These are phyloP conservation scores for Orbicella faveolata DNA, from an alignment of 64 coral and sea anemone species.

Conservation along the genomic window DNA sequence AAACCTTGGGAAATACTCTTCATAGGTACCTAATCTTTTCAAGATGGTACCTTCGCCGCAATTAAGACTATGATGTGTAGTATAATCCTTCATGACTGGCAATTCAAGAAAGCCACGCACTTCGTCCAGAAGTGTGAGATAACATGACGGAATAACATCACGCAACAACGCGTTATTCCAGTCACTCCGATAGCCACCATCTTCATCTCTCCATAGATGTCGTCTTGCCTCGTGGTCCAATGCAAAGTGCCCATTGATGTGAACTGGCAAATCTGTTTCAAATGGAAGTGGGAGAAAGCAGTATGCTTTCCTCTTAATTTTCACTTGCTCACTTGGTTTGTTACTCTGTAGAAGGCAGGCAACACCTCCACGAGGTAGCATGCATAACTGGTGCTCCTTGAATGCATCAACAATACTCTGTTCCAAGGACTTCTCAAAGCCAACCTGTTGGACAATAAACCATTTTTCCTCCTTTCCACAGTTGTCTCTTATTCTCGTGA, in stretches of 20 bases:
- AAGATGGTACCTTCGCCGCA: background rate
- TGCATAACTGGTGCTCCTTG: constrained; percentile 35
- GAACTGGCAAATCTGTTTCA: constrained; percentile 67
- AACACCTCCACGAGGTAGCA: constrained; percentile 75
- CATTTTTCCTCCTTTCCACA: constrained; percentile 39
- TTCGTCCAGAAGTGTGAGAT: constrained; percentile 59
- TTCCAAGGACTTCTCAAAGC: constrained; percentile 46
- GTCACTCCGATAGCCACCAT: constrained; percentile 8
- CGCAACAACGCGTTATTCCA: constrained; percentile 65
- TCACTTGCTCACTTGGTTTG: background rate
- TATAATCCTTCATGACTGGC: background rate
- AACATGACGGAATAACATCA: constrained; percentile 73
- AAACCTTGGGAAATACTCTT: constrained; percentile 31
- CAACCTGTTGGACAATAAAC: constrained; percentile 66
- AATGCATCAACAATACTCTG: constrained; percentile 30
- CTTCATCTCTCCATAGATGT: constrained; percentile 49
- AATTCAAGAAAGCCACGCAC: constrained; percentile 24
- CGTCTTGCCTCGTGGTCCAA: constrained; percentile 77
- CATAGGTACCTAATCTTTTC: constrained; percentile 18
- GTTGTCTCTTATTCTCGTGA: constrained; percentile 29
- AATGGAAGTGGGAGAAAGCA: constrained; percentile 81
- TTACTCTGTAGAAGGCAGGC: constrained; percentile 18
- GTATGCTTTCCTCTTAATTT: constrained; percentile 37
- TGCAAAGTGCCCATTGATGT: constrained; percentile 83
- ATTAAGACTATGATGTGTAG: background rate